Evolutionary conservation across 2,888 invertebrate genomes (phyloP), one percentile per base, ranked within the genome.

Genomic region (Agriopis aurantiaria): DNA sequence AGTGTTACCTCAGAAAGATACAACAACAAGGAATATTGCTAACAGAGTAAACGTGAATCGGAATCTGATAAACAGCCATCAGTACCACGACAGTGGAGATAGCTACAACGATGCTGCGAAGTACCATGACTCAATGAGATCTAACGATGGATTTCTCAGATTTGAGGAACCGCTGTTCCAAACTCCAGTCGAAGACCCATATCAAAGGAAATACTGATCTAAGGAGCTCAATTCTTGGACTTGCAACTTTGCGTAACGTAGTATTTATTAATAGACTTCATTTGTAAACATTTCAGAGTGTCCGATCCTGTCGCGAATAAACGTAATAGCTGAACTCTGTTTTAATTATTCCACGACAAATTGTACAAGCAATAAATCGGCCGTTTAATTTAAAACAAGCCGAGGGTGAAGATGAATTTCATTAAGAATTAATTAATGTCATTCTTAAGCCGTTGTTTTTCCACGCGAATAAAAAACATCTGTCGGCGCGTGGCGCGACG

Each of bases 371-470:
- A 91, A 94, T 93, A 94, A 94, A 94, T 94, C 91, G 90, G 86
- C 83, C 88, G 82, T 91, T 92, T 89, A 93, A 93, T 91, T 94
- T 93, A 93, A 93, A 93, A 90, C 91, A 86, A 86, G 87, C 75
- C 82, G 90, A 89, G 93, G 93, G 94, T 89, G 93, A 92, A 94
- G 94, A 94, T 93, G 93, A 93, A 94, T 94, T 94, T 93, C 94
- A 94, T 93, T 94, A 93, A 94, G 94, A 93, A 93, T 93, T 94
- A 94, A 94, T 94, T 94, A 94, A 94, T 94, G 94, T 94, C 94
- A 94, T 94, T 92, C 94, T 94, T 93, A 91, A 91, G 88, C 86
- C 88, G 92, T 91, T 93, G 93, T 93, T 94, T 93, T 93, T 92
- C 90, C 88, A 79, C 86, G 86, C 85, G 92, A 87, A 92, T 93